A percentile compares a stretch with the other conserved stretches of the same genome.
These are phyloP conservation scores for Aelia acuminata DNA, from an alignment of 2,888 invertebrate species.

Conservation along the genomic window DNA sequence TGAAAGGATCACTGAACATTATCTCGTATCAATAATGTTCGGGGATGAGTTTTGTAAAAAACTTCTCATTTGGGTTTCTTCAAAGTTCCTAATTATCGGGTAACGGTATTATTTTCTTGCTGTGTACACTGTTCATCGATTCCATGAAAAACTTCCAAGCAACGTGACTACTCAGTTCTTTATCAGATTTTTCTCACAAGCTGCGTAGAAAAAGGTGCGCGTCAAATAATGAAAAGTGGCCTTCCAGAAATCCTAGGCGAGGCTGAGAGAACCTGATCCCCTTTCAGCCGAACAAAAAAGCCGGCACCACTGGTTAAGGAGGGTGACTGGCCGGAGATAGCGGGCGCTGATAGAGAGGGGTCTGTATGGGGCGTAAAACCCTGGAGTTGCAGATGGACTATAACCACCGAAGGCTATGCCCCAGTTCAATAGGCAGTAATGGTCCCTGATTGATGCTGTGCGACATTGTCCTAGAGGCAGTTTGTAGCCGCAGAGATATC, in stretches of 20 bases:
- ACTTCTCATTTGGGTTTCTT: not conserved
- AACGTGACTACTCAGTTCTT: not conserved
- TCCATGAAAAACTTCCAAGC: too few species aligned
- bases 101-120: not conserved
- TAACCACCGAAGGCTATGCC: not conserved
- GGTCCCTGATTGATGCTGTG: slow-evolving; percentile 34
- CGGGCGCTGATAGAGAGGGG: not conserved
- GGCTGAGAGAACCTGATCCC: slow-evolving; percentile 19
- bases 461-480: slow-evolving; percentile 1
- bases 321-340: slow-evolving; percentile 41
- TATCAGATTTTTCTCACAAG: not conserved
- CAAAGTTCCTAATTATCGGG: not conserved
- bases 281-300: slow-evolving; percentile 38
- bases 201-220: not conserved
- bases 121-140: not conserved
- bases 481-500: slow-evolving; percentile 12
- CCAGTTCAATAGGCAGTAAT: slow-evolving; percentile 14
- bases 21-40: too few species aligned
- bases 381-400: not conserved
- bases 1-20: too few species aligned
- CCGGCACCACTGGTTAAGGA: slow-evolving; percentile 33
- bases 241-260: slow-evolving; percentile 18
- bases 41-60: too few species aligned
- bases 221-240: slow-evolving; percentile 32
- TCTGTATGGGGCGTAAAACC: not conserved